Base-by-base conservation (phyloP, 2,888 invertebrate genomes). In the Diarsia dahlii region DNA sequence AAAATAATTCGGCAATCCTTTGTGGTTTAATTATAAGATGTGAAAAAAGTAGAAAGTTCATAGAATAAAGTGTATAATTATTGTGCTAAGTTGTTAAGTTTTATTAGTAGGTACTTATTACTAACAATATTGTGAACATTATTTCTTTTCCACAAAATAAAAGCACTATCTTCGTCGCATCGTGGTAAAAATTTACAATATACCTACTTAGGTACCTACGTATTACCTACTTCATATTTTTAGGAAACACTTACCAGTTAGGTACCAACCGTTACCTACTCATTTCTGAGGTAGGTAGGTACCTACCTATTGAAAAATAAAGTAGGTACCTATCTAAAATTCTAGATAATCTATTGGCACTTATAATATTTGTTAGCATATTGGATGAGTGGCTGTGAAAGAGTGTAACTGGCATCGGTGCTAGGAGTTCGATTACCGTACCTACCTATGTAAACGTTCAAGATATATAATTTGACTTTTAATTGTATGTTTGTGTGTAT, bases 31-130 rank as follows among this genome's bases (percentile, higher is more conserved):
- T 60, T 39, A 60, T 60, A 48, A 48, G 45, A 15, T 71, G 79
- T 60, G 78, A 79, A 64, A 70, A 74, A 64, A 76, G 15, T 67
- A 52, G 39, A 81, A 80, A 74, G 46, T 80, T 50, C 12, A 0
- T 58, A 46, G 12, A 66, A n/a, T 62, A 28, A 67, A 67, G 39
- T 50, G 6, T 63, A 20, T 46, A 28, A 28, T 28, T 28, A 64
- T 56, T 71, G 28, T 28, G 46, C 28, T 18, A n/a, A n/a, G n/a
- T 28, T 28, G 28, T 28, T 68, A 46, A 52, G 9, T 23, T 52
- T 52, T 23, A 66, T 15, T 28, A 56, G 23, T 23, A 39, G 39
- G 39, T 39, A 58, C 23, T 1, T 56, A 13, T 28, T 76, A 52
- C 23, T 52, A 20, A 76, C 45, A 66, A 60, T 52, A 54, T 78